Evolutionary conservation across 2,113 vertebrate genomes (phyloP).

Genomic region (Ascaphus truei): DNA sequence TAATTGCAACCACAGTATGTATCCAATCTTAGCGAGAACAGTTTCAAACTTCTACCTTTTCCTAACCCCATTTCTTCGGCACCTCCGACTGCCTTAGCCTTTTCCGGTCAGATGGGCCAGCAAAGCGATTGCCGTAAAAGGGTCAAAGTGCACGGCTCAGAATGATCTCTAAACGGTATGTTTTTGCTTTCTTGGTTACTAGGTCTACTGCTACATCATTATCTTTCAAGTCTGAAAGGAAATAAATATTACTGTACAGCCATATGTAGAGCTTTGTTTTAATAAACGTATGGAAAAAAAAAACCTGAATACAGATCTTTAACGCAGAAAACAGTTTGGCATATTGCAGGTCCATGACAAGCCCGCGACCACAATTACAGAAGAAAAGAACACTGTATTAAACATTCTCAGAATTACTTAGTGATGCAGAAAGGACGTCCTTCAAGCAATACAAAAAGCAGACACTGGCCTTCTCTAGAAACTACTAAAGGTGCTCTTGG

Average conservation of each 20-base stretch:
- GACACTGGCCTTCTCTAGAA: not conserved
- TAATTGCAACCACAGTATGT: no score
- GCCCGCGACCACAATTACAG: conserved; percentile 12
- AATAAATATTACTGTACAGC: not conserved
- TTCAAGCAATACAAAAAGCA: not conserved
- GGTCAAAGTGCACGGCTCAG: no score
- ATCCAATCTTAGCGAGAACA: no score
- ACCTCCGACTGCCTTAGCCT: no score
- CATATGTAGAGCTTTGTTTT: conserved; percentile 46
- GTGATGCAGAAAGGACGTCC: not conserved
- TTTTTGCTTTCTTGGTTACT: no score
- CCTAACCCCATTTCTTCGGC: no score
- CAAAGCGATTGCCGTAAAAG: no score
- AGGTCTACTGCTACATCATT: no score
- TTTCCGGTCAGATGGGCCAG: no score
- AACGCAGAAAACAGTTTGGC: conserved; percentile 18
- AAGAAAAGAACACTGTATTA: conserved; percentile 1
- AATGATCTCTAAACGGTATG: no score
- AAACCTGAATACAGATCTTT: conserved; percentile 56
- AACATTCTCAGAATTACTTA: conserved; percentile 4
- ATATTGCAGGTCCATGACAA: conserved; percentile 10
- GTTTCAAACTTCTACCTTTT: no score
- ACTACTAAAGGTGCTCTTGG: not conserved
- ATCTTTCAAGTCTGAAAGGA: no score
- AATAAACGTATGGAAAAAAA: conserved; percentile 54